Base-by-base conservation (phyloP, 2,888 invertebrate genomes). In the Meteorus cinctellus region DNA sequence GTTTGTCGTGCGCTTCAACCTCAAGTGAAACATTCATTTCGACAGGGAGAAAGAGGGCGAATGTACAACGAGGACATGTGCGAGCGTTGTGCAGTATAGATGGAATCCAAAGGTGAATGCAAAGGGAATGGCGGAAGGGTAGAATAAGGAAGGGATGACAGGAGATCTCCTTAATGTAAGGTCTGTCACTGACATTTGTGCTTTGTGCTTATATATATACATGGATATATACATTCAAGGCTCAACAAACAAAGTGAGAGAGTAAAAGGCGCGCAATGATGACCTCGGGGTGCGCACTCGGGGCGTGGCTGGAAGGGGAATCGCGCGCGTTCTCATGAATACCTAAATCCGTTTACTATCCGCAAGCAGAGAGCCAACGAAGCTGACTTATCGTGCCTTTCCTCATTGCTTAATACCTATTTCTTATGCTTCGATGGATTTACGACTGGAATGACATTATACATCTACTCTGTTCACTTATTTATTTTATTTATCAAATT, bases 1-100 rank as follows among this genome's bases (percentile, higher is more conserved):
- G 82, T 85, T 85, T 85, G 81, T 86, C 83, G 82, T 82, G 81
- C 73, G 79, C 82, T 83, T 81, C 79, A 72, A 79, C 74, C 77
- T 75, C 76, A 67, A 74, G 79, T 77, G 66, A 78, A 79, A 80
- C 79, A 81, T 81, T 80, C 78, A 77, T 80, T 72, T 69, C 55
- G 72, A 72, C 68, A 65, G 72, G 66, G 62, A 34, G 68, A 41
- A 55, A 48, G 45, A 55, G 55, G 19, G n/a, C 55, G 55, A 55
- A 19, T 75, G 63, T 65, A 72, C 72, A 72, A 75, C 51, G 48
- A 65, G 74, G 55, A 74, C 76, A 75, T 55, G 55, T 55, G 24
- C 55, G n/a, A 55, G 55, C 55, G n/a, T n/a, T 19, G 55, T 55
- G 36, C 36, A 72, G 36, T 14, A 29, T 51, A 74, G 63, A 65